These are phyloP conservation scores for Colostygia pectinataria DNA, from an alignment of 2,888 invertebrate species.

Conservation along the genomic window DNA sequence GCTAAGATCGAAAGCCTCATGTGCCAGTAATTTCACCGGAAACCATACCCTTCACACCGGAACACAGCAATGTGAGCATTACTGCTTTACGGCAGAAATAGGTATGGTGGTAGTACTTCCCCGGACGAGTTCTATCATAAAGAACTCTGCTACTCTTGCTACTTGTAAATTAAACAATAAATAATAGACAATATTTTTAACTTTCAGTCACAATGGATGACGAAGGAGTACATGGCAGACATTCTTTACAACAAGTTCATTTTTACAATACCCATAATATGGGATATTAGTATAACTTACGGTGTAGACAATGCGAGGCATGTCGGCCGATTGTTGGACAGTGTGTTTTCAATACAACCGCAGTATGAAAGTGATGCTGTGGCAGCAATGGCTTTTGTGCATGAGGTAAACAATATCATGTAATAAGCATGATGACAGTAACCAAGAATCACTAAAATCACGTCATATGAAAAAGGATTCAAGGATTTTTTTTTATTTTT, in stretches of 20 bases:
- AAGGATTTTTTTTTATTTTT: too few species aligned
- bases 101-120: too few species aligned
- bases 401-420: constrained; percentile 66
- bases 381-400: constrained; percentile 77
- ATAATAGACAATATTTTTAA: not conserved
- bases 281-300: constrained; percentile 90
- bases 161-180: not conserved
- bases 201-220: constrained; percentile 84
- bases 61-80: too few species aligned
- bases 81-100: too few species aligned
- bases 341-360: constrained; percentile 86
- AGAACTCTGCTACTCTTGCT: too few species aligned
- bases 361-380: constrained; percentile 85
- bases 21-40: too few species aligned
- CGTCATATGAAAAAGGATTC: too few species aligned
- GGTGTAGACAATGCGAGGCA: constrained; percentile 85
- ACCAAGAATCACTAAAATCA: too few species aligned
- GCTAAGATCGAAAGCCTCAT: too few species aligned
- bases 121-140: too few species aligned
- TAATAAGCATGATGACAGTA: too few species aligned
- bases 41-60: too few species aligned
- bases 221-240: constrained; percentile 84
- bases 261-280: constrained; percentile 91
- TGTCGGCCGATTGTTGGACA: constrained; percentile 84
- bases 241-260: constrained; percentile 91